Percentiles rank a stretch among this genome's conserved stretches.
Evolutionary conservation across 2,888 invertebrate genomes (phyloP).

Genomic region (Drosophila mulleri): DNA sequence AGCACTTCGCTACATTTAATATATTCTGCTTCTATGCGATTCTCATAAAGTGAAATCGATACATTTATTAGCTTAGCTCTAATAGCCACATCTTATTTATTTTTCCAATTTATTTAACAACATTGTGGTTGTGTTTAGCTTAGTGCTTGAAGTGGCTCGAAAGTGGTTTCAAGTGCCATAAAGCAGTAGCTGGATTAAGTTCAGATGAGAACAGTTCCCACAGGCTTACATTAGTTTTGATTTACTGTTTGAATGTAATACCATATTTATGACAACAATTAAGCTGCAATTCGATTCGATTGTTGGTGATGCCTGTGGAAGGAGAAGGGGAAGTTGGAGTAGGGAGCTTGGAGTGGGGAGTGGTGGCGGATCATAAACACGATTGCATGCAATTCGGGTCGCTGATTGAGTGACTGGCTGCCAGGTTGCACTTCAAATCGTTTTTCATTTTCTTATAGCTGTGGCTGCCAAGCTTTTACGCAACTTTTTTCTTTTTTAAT

Average conservation of each 20-base stretch:
- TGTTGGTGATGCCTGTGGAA: not conserved
- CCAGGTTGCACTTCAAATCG: slow-evolving; percentile 30
- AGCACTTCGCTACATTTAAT: too few relatives aligned
- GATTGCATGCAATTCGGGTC: slow-evolving; percentile 17
- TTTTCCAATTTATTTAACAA: too few relatives aligned
- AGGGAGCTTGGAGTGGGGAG: not conserved
- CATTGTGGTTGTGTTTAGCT: too few relatives aligned
- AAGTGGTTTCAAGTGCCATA: slow-evolving; percentile 7
- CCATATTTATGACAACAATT: slow-evolving; percentile 13
- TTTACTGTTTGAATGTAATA: not conserved
- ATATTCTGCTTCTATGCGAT: not conserved
- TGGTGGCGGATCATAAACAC: slow-evolving; percentile 4
- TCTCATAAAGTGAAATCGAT: not conserved
- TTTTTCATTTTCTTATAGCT: slow-evolving; percentile 16
- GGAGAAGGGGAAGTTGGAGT: not conserved
- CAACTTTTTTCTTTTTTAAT: slow-evolving; percentile 44
- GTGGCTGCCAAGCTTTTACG: slow-evolving; percentile 46
- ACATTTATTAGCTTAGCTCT: too few relatives aligned
- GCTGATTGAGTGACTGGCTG: slow-evolving; percentile 33
- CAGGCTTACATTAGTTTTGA: not conserved
- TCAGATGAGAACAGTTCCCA: slow-evolving; percentile 1
- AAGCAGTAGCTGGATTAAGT: slow-evolving; percentile 1
- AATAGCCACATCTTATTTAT: too few relatives aligned
- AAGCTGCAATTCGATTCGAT: not conserved
- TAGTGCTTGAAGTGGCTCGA: slow-evolving; percentile 5